Evolutionary conservation across 1,140 invertebrate species (phyloP).

Genomic region (Diuraphis noxia): DNA sequence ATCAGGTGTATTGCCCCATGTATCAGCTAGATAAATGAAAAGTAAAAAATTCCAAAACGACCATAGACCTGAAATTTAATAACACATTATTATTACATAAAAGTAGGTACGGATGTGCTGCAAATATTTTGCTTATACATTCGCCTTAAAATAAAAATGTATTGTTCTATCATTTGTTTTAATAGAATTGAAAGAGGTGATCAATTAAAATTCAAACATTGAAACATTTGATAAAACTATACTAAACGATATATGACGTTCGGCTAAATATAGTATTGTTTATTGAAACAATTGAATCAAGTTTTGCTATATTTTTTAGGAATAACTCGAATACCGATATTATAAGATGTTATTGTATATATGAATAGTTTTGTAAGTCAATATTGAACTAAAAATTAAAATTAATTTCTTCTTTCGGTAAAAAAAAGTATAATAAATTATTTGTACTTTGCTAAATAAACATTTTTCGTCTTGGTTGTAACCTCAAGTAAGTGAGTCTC

Average conservation of each 20-base stretch:
- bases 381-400: neutral
- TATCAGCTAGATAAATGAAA: conserved; percentile 41
- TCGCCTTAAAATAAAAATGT: neutral
- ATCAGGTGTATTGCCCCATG: conserved; percentile 40
- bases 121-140: neutral
- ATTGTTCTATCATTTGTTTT: neutral
- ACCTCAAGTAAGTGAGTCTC: neutral
- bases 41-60: conserved; percentile 46
- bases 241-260: neutral
- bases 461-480: neutral
- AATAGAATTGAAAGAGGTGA: neutral
- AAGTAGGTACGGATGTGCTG: neutral
- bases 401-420: neutral
- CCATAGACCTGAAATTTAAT: conserved; percentile 25
- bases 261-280: neutral
- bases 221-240: neutral
- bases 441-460: neutral
- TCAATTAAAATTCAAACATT: neutral
- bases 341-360: neutral
- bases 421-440: neutral
- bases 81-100: neutral
- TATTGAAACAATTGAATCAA: neutral
- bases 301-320: neutral
- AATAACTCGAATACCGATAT: neutral
- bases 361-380: neutral